Percentiles rank a stretch among this genome's conserved stretches.
Evolutionary conservation across 2,888 invertebrate species (phyloP).

Genomic region (Harpagoxenus sublaevis): DNA sequence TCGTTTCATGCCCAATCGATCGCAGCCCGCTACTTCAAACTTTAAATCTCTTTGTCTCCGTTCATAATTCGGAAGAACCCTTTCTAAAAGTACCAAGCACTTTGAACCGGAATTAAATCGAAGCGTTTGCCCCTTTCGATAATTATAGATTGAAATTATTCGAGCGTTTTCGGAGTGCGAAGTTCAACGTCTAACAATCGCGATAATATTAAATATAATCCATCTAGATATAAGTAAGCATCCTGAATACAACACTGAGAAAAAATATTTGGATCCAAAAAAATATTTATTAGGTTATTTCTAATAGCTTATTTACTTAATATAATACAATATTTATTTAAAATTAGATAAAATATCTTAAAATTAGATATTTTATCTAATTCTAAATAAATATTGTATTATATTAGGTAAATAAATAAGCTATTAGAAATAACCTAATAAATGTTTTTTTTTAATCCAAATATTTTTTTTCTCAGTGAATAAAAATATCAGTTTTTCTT

Average conservation of each 20-base stretch:
- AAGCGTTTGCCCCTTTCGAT: conserved; percentile 68
- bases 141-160: conserved; percentile 65
- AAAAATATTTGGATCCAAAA: too few species aligned
- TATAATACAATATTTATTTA: too few species aligned
- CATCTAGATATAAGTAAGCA: neutral
- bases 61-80: conserved; percentile 79
- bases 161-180: conserved; percentile 17
- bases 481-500: neutral
- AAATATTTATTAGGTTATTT: too few species aligned
- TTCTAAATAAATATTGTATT: too few species aligned
- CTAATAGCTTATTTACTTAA: too few species aligned
- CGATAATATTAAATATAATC: neutral
- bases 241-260: neutral
- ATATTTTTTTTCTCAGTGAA: neutral
- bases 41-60: conserved; percentile 82
- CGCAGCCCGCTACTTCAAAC: conserved; percentile 75
- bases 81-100: conserved; percentile 70
- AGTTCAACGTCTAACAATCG: neutral
- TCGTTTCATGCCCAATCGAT: conserved; percentile 81
- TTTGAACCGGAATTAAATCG: conserved; percentile 74
- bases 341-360: too few species aligned
- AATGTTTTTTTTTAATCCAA: too few species aligned
- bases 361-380: too few species aligned
- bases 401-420: too few species aligned
- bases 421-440: too few species aligned